Base-by-base conservation (phyloP, 2,113 vertebrate genomes). In the Sorex araneus region DNA sequence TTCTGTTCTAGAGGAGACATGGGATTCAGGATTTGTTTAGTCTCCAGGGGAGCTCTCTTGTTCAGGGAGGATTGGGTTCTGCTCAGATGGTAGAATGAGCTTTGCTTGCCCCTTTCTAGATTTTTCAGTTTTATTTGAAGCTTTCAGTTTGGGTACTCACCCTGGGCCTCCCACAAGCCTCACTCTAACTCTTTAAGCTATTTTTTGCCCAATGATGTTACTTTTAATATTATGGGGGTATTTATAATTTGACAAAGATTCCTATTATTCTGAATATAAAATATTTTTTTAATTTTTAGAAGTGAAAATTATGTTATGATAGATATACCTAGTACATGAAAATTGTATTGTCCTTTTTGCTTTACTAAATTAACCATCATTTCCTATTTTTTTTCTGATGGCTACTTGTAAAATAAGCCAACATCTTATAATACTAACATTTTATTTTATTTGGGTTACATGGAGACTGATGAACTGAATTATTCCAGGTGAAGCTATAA, bases 361-460 rank as follows among this genome's bases (percentile, higher is more conserved):
- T 2, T 8, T 77, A 57, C 7, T 43, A 64, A 84, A 64, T 85
- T 87, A 50, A 13, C 19, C 47, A 80, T 89, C 32, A 80, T 84
- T 4, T 40, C 23, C 81, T 96, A 60, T 69, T 91, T 43, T 91
- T 43, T 90, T 94, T 75, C 32, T 95, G 67, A 80, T 64, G 67
- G 21, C 32, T 89, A 13, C 16, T 21, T 83, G 21, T 73, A 28
- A n/a, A 91, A 73, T 81, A 54, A 77, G 18, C 6, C 2, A 32
- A 50, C 63, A 43, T 80, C 30, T 89, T 77, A 23, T 6, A 81
- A 23, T 43, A 40, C 34, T 47, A 83, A 15, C 81, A 28, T 66
- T 30, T 74, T 89, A 91, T n/a, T 47, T 78, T 57, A 81, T 47
- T 30, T 84, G 43, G 15, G 28, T 30, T 45, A 34, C 50, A n/a